Evolutionary conservation across 2,888 invertebrate species (phyloP).

Genomic region (Leptinotarsa tumamoca): DNA sequence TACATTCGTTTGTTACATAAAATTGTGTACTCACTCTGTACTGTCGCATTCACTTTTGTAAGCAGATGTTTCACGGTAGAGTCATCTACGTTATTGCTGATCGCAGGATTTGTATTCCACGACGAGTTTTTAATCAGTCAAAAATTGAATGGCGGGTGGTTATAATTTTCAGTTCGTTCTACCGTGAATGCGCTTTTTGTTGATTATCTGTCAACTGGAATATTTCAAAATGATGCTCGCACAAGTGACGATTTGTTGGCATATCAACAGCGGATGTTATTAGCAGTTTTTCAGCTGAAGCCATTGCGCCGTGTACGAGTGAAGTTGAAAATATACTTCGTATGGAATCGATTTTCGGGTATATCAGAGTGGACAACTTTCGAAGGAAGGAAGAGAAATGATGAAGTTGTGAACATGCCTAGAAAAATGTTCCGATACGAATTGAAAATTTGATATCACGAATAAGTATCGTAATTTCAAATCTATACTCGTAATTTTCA

Average conservation of each 20-base stretch:
- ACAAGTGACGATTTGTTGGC: constrained; percentile 8
- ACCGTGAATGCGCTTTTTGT: not conserved
- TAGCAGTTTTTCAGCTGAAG: not conserved
- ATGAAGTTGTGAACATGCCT: too few species aligned
- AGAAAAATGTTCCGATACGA: too few species aligned
- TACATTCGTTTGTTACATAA: too few species aligned
- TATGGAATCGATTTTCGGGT: too few species aligned
- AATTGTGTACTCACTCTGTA: too few species aligned
- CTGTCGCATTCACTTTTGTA: not conserved
- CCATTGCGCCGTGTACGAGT: not conserved
- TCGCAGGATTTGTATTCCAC: not conserved
- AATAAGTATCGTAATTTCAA: too few species aligned
- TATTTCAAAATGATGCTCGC: constrained; percentile 11
- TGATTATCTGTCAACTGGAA: constrained; percentile 4
- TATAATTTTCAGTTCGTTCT: not conserved
- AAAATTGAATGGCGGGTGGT: not conserved
- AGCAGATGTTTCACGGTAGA: constrained; percentile 4
- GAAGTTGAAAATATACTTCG: not conserved
- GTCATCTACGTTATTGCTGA: not conserved
- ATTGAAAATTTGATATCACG: too few species aligned
- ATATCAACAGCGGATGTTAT: constrained; percentile 9
- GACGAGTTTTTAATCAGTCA: constrained; percentile 6
- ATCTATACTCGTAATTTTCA: too few species aligned
- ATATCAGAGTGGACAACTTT: too few species aligned
- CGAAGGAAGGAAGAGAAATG: too few species aligned